Evolutionary conservation across 1,140 invertebrate genomes (phyloP), one percentile per base, ranked within the genome.

Genomic region (Drosophila pruinosa): DNA sequence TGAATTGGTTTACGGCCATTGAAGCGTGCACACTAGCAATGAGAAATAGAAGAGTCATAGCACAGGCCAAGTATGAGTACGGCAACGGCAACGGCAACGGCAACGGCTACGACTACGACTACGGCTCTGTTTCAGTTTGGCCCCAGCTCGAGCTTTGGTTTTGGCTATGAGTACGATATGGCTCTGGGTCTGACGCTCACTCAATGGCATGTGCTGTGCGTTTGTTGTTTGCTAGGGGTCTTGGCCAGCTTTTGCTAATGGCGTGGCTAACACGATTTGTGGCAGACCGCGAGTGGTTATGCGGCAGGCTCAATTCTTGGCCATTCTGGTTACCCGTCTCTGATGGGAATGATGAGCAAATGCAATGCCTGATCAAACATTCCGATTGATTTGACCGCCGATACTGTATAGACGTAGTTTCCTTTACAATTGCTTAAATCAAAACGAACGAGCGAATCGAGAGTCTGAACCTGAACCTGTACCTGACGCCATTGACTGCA

Each of bases 251-350:
- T 78, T 88, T 88, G 82, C 81, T 86, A 88, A 86, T 86, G 81
- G 81, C 82, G 77, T 88, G 82, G 78, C 78, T 86, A 86, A 86
- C 78, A 86, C 78, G 81, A 86, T 86, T 86, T 88, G 78, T 43
- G 81, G 81, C 67, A 26, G 58, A 65, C 56, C 72, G 72, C 68
- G 72, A 72, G 21, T 70, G 71, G 68, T 73, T 75, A 63, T 75
- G 64, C 65, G 61, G 59, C 28, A 31, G 28, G 24, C 61, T 61
- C 26, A 31, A 36, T 52, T 28, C 21, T 31, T 4, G 17, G 15
- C 45, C 57, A 36, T 22, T 14, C 28, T 19, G 31, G 38, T 65
- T 41, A 17, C 3, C 54, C 54, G 45, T 28, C 39, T 47, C 15
- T 69, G 34, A 8, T 39, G 57, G 34, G 7, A 58, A 72, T 79